phyloP scores from a whole-genome alignment of 2,888 invertebrate species.

The Melieria omissa region DNA sequence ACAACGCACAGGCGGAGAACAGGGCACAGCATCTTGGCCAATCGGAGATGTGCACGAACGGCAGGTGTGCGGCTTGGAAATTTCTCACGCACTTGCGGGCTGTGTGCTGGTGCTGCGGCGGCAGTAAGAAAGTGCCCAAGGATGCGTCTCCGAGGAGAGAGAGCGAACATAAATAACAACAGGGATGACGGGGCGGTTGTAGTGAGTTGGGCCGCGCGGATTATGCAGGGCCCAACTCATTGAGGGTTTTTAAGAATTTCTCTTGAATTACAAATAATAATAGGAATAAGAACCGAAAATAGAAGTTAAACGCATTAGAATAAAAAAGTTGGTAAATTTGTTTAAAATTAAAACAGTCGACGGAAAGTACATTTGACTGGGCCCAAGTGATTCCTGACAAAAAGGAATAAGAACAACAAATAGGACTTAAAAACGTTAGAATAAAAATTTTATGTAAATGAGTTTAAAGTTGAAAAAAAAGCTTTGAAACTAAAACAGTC shows the following conservation, averaged over 20 bases:
- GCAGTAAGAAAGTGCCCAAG: neutral
- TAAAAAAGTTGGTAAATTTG: no score
- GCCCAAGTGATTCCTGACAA: no score
- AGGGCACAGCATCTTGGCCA: slow-evolving; percentile 53
- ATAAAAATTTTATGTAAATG: no score
- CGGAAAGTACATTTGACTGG: no score
- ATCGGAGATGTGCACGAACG: slow-evolving; percentile 45
- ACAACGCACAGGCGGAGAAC: slow-evolving; percentile 16
- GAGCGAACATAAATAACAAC: slow-evolving; percentile 12
- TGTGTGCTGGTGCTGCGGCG: slow-evolving; percentile 1
- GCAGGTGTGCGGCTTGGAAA: slow-evolving; percentile 57
- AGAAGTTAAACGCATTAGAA: no score
- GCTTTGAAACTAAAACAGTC: no score
- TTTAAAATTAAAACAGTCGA: no score
- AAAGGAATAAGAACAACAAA: no score
- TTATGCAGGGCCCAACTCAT: slow-evolving; percentile 47
- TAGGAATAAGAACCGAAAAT: no score
- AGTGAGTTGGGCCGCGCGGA: slow-evolving; percentile 54
- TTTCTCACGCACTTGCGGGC: slow-evolving; percentile 56
- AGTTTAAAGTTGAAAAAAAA: no score
- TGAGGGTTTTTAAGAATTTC: slow-evolving; percentile 29
- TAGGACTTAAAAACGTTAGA: no score
- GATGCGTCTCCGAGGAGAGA: neutral
- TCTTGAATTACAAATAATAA: no score
- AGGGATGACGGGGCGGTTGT: slow-evolving; percentile 35